Conservation (phyloP, 2,797 vertebrate genomes). For the Alectoris magna region DNA sequence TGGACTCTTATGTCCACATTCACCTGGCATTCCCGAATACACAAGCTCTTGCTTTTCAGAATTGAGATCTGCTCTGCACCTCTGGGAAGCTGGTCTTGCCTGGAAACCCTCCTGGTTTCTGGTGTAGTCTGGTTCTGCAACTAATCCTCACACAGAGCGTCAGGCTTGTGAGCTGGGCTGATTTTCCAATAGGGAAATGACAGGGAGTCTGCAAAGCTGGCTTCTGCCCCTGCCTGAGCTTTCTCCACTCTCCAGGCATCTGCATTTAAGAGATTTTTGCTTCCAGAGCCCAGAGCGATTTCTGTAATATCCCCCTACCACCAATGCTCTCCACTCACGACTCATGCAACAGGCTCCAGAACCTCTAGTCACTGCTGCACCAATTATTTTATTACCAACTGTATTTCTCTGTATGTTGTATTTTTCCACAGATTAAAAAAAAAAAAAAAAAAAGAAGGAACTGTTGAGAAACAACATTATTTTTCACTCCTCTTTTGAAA, state of each 20-base stretch:
- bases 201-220: background rate
- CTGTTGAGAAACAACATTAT: background rate
- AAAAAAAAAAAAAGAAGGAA: background rate
- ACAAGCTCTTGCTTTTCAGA: background rate
- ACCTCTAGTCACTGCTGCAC: background rate
- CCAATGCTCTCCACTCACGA: no score
- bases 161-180: background rate
- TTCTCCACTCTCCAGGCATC: no score
- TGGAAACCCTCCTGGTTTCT: background rate
- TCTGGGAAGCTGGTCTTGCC: background rate
- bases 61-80: background rate
- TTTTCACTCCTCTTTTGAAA: background rate
- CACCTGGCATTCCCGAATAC: background rate
- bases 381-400: background rate
- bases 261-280: background rate
- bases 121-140: no score
- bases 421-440: rapidly evolving
- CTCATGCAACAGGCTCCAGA: background rate
- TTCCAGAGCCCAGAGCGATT: background rate
- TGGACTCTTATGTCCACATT: background rate
- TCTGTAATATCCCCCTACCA: background rate
- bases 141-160: background rate
- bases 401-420: background rate
- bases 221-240: background rate
- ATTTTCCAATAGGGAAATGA: background rate